Conservation (phyloP, 2,888 invertebrate genomes). For the Ectropis crepuscularia region DNA sequence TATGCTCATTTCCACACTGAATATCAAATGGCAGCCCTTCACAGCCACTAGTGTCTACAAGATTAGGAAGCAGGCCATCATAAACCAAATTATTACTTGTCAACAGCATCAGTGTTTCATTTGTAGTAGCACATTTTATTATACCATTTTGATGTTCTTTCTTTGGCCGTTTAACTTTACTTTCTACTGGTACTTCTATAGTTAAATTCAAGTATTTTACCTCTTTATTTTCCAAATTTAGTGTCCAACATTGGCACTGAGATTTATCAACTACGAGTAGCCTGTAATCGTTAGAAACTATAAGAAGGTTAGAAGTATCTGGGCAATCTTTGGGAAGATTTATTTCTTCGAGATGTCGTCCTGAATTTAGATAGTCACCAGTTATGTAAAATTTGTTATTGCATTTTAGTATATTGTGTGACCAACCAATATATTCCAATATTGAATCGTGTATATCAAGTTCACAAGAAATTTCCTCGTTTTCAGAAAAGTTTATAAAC, state of each 20-base stretch:
- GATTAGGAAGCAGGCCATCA: slow-evolving; percentile 83
- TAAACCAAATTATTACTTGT: slow-evolving; percentile 77
- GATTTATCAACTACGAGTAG: slow-evolving; percentile 55
- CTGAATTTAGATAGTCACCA: slow-evolving; percentile 63
- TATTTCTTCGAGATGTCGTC: slow-evolving; percentile 52
- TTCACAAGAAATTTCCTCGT: slow-evolving; percentile 28
- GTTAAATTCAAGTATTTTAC: slow-evolving; percentile 53
- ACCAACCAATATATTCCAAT: slow-evolving; percentile 66
- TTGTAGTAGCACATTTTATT: slow-evolving; percentile 53
- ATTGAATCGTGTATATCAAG: slow-evolving; percentile 45
- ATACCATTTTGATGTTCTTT: slow-evolving; percentile 45
- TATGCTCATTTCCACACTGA: slow-evolving; percentile 93
- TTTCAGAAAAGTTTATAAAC: slow-evolving; percentile 50
- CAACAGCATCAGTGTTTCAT: slow-evolving; percentile 60
- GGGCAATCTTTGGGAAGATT: slow-evolving; percentile 53
- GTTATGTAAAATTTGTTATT: slow-evolving; percentile 57
- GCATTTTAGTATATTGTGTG: slow-evolving; percentile 68
- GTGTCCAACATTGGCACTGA: slow-evolving; percentile 54
- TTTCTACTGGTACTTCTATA: slow-evolving; percentile 52
- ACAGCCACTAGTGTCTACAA: slow-evolving; percentile 83
- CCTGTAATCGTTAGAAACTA: slow-evolving; percentile 68
- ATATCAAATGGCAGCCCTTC: slow-evolving; percentile 85
- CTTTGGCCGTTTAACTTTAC: slow-evolving; percentile 50
- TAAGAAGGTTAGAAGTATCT: slow-evolving; percentile 41
- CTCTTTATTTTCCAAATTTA: slow-evolving; percentile 54